These are phyloP conservation scores for Craseonycteris thonglongyai DNA, from an alignment of 2,113 vertebrate species.

Conservation along the genomic window DNA sequence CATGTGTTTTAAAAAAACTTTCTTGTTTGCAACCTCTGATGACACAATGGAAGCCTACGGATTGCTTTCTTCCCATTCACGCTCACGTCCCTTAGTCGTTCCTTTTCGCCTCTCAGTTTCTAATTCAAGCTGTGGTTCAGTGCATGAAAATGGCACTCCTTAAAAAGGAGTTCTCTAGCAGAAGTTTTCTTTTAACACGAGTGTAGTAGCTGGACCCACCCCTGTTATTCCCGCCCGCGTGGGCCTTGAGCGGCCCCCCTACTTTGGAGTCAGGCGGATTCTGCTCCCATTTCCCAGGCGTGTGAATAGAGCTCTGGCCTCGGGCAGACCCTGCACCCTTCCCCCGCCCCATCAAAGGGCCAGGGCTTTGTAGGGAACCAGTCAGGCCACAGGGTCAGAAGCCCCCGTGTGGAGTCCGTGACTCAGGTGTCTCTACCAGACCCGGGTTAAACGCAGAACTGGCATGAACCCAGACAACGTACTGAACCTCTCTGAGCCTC, in stretches of 20 bases:
- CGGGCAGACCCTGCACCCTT: background rate
- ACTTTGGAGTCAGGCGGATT: background rate
- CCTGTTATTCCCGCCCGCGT: background rate
- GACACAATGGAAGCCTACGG: background rate
- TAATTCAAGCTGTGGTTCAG: background rate
- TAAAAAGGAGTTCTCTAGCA: background rate
- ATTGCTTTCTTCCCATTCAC: constrained; percentile 40
- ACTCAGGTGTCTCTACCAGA: background rate
- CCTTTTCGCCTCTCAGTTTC: constrained; percentile 36
- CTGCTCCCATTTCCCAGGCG: background rate
- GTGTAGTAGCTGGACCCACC: background rate
- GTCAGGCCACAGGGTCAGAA: background rate
- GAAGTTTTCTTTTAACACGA: background rate
- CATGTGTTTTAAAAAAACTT: background rate
- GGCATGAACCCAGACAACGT: background rate
- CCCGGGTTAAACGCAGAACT: too few species aligned
- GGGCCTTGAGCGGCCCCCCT: background rate
- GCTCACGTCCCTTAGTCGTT: constrained; percentile 25
- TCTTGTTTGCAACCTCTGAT: background rate
- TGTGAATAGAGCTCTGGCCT: background rate
- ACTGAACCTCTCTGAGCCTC: background rate
- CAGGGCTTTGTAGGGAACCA: background rate
- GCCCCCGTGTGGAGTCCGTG: background rate
- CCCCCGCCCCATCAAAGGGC: too few species aligned
- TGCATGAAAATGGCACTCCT: background rate